Conservation (phyloP, 2,797 vertebrate species). For the Apogon hyalosoma region DNA sequence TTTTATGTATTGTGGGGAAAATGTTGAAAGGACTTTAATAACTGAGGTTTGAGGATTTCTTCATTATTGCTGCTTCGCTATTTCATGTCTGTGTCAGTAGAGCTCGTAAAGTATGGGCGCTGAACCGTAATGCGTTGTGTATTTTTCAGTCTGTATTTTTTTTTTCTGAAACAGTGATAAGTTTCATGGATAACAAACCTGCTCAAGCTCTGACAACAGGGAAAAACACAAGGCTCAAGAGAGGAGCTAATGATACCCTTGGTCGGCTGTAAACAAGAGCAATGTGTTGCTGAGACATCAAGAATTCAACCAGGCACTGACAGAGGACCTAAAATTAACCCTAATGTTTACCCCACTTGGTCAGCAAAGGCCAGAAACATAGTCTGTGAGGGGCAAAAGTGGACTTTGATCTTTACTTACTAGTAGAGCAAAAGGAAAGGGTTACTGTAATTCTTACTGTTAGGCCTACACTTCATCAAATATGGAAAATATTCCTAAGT, state of each 20-base stretch:
- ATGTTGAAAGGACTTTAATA: slow-evolving; percentile 51
- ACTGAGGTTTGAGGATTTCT: slow-evolving; percentile 32
- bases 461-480: background rate
- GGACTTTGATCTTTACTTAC: slow-evolving; percentile 11
- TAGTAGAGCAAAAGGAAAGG: background rate
- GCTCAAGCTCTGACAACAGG: slow-evolving; percentile 59
- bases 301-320: slow-evolving; percentile 74
- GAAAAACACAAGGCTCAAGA: slow-evolving; percentile 76
- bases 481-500: background rate
- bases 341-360: slow-evolving; percentile 69
- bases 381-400: slow-evolving; percentile 18
- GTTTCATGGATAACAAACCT: slow-evolving; percentile 54
- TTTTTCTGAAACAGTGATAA: slow-evolving; percentile 27
- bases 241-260: slow-evolving; percentile 82
- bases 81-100: slow-evolving; percentile 22
- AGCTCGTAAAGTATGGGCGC: background rate
- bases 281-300: slow-evolving; percentile 80
- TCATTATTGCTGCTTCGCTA: slow-evolving; percentile 22
- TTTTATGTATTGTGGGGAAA: slow-evolving; percentile 52
- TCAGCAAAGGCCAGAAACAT: slow-evolving; percentile 64
- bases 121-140: background rate
- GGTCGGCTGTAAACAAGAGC: slow-evolving; percentile 79
- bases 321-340: slow-evolving; percentile 75
- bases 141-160: background rate
- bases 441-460: background rate